Conservation (phyloP, 2,113 vertebrate genomes). For the Notothenia rossii region DNA sequence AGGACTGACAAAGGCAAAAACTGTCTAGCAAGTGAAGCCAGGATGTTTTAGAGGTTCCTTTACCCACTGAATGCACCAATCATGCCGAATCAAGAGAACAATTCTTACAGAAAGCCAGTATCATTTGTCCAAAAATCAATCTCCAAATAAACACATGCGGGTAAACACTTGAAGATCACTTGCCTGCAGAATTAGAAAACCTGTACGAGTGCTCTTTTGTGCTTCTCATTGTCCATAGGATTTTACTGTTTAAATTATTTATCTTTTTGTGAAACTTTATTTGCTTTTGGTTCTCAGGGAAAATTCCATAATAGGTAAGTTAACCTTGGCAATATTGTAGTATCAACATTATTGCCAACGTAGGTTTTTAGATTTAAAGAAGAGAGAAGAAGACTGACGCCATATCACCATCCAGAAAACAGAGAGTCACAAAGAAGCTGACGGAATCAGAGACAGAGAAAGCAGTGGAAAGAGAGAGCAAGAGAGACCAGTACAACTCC, state of each 20-base stretch:
- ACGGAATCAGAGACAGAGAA: slow-evolving; percentile 86
- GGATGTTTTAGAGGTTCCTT: slow-evolving; percentile 15
- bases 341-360: neutral
- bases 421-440: slow-evolving; percentile 59
- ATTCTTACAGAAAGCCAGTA: slow-evolving; percentile 14
- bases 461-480: slow-evolving; percentile 76
- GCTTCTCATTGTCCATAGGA: neutral
- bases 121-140: slow-evolving; percentile 18
- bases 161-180: neutral
- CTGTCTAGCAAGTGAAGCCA: slow-evolving; percentile 1
- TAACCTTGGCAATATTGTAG: neutral
- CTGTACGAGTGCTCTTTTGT: neutral
- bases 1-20: neutral
- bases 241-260: neutral
- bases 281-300: too few species aligned
- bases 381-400: slow-evolving; percentile 19
- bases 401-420: slow-evolving; percentile 16
- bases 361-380: slow-evolving; percentile 10
- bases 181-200: neutral
- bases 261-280: neutral
- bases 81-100: slow-evolving; percentile 32
- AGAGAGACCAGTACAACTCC: slow-evolving; percentile 74
- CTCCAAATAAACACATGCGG: slow-evolving; percentile 23
- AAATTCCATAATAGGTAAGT: neutral
- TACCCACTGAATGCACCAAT: slow-evolving; percentile 24